A percentile compares a stretch with the other conserved stretches of the same genome.
phyloP scores from a whole-genome alignment of 2,797 vertebrate genomes.

The Spinus olivaceus region DNA sequence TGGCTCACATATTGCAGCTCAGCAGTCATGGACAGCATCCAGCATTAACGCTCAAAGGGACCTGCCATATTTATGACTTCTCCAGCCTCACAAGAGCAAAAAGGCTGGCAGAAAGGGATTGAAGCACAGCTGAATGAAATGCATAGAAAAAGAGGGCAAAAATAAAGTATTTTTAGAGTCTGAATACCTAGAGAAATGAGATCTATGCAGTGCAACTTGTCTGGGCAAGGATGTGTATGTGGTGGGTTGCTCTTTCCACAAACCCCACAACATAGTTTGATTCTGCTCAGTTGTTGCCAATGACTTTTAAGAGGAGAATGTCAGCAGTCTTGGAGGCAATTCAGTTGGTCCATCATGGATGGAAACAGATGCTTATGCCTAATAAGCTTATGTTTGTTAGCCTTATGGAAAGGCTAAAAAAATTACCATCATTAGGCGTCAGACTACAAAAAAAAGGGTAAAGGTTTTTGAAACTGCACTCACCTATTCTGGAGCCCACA shows the following conservation, averaged over 20 bases:
- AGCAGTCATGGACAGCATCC: constrained; percentile 27
- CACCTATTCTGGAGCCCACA: background rate
- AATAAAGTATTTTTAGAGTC: background rate
- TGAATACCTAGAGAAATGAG: background rate
- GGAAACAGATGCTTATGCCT: background rate
- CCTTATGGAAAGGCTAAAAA: background rate
- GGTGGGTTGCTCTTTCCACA: background rate
- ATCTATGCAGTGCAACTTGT: background rate
- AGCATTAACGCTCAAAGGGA: background rate
- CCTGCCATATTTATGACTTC: constrained; percentile 31
- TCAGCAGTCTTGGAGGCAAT: background rate
- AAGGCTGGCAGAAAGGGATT: background rate
- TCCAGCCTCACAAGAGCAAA: background rate
- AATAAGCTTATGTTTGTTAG: background rate
- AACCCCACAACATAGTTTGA: background rate
- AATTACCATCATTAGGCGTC: background rate
- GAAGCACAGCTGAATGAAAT: background rate
- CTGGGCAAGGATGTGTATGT: background rate
- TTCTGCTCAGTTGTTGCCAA: background rate
- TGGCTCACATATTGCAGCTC: constrained; percentile 29
- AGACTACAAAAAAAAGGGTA: background rate
- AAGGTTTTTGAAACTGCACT: background rate
- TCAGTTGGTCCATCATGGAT: background rate
- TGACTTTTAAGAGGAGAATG: background rate
- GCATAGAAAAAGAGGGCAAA: background rate